phyloP scores from a whole-genome alignment of 2,797 vertebrate genomes.

The Fundulus diaphanus region DNA sequence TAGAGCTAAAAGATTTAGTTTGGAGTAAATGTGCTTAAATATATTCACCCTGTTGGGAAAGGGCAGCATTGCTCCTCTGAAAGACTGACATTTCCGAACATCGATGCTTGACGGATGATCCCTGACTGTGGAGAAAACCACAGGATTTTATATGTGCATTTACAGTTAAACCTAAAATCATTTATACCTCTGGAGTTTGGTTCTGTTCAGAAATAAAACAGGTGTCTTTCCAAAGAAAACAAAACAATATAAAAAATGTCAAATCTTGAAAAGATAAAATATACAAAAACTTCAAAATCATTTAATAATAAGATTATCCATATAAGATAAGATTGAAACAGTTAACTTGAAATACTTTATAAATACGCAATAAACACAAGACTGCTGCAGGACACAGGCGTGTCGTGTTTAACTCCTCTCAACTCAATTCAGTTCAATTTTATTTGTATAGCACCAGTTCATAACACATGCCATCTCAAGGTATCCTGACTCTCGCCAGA shows the following conservation, averaged over 20 bases:
- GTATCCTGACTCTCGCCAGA: too few relatives aligned
- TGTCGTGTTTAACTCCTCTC: too few relatives aligned
- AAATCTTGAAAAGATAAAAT: background rate
- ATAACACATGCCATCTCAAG: too few relatives aligned
- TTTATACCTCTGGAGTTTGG: background rate
- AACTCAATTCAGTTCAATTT: too few relatives aligned
- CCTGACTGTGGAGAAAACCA: background rate
- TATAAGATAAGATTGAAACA: too few relatives aligned
- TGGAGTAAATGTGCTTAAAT: constrained; percentile 27
- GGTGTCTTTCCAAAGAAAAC: background rate
- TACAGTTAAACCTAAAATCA: background rate
- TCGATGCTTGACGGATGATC: background rate
- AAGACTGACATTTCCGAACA: background rate
- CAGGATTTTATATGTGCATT: background rate
- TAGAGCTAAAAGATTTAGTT: constrained; percentile 21
- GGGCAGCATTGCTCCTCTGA: constrained; percentile 17
- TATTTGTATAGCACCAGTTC: too few relatives aligned
- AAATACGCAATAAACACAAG: too few relatives aligned
- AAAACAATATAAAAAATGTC: background rate
- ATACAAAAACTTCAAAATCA: too few relatives aligned
- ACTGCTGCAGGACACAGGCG: too few relatives aligned
- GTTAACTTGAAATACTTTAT: too few relatives aligned
- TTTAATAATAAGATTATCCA: too few relatives aligned
- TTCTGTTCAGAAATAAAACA: background rate
- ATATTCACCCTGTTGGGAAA: constrained; percentile 22